phyloP scores from a whole-genome alignment of 1,140 invertebrate genomes.

The Callitettix versicolor region DNA sequence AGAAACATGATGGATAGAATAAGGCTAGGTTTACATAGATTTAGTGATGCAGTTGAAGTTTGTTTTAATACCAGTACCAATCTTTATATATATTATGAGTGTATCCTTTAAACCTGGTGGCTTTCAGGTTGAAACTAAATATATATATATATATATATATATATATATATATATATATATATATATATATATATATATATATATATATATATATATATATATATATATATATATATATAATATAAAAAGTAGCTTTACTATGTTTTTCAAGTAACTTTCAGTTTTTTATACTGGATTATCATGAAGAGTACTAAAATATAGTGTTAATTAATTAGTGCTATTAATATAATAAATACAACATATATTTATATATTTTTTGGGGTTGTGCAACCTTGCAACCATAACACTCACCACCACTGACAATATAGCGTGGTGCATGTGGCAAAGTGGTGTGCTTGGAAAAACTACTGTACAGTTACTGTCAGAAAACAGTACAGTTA shows the following conservation, averaged over 20 bases:
- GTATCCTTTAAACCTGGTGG: not conserved
- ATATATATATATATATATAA: not conserved
- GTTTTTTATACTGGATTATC: too few relatives aligned
- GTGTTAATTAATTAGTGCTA: too few relatives aligned
- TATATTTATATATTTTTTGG: too few relatives aligned
- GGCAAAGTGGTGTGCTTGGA: too few relatives aligned
- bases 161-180: not conserved
- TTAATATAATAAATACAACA: too few relatives aligned
- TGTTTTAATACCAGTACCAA: not conserved
- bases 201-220: not conserved
- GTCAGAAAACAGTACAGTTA: too few relatives aligned
- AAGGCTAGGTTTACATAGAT: not conserved
- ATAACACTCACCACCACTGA: too few relatives aligned
- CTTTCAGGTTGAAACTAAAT: not conserved
- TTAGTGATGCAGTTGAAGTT: not conserved
- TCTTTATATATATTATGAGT: not conserved
- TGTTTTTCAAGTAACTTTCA: too few relatives aligned
- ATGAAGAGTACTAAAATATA: too few relatives aligned
- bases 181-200: not conserved
- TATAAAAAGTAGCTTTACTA: not conserved
- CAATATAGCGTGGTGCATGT: too few relatives aligned
- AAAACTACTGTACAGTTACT: too few relatives aligned
- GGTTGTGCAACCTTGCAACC: too few relatives aligned
- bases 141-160: not conserved
- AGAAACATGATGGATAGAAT: not conserved